Conservation (phyloP, 1,140 invertebrate genomes). For the Mercenaria mercenaria region DNA sequence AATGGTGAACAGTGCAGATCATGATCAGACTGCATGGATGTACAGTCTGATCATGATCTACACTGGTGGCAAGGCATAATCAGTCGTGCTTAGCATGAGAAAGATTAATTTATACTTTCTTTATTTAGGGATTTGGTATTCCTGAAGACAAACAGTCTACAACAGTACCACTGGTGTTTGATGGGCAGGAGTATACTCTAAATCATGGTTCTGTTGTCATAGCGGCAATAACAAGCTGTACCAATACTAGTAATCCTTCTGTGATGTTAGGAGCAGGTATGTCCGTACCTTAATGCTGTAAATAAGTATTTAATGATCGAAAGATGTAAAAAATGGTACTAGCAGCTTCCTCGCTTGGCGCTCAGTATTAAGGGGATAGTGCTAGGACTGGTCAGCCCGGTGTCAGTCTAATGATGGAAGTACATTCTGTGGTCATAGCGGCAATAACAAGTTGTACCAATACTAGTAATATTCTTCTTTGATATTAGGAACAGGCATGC, state of each 20-base stretch:
- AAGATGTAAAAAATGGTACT: no score
- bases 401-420: no score
- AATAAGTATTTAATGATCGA: no score
- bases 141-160: constrained; percentile 89
- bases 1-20: no score
- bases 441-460: constrained; percentile 99
- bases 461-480: constrained; percentile 99
- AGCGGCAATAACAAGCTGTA: constrained; percentile 98
- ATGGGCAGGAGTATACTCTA: constrained; percentile 93
- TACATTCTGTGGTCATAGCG: constrained; percentile 97
- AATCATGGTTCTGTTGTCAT: constrained; percentile 98
- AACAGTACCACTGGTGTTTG: constrained; percentile 92
- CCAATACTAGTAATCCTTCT: constrained; percentile 99
- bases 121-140: constrained; percentile 92
- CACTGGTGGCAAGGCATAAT: no score
- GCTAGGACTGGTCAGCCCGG: no score
- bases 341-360: no score
- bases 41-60: no score
- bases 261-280: constrained; percentile 97
- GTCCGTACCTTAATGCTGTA: constrained; percentile 35
- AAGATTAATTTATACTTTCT: no score
- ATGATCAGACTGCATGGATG: no score
- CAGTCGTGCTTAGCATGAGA: no score
- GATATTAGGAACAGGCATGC: constrained; percentile 95
- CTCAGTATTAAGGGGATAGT: no score